Evolutionary conservation across 2,888 invertebrate genomes (phyloP).

Genomic region (Oxycera nigricornis): DNA sequence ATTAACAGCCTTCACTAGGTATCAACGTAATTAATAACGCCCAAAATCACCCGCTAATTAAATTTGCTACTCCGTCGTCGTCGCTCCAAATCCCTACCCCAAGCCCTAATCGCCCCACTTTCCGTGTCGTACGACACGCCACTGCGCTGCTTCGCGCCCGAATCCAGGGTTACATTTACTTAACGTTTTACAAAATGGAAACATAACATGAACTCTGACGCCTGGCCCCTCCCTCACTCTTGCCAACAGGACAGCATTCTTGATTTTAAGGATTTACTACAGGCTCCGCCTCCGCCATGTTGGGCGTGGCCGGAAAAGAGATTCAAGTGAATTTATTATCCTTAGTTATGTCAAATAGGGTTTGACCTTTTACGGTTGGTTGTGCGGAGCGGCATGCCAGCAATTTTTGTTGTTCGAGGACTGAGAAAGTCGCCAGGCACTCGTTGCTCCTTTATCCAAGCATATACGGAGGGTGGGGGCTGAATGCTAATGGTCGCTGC

Average conservation of each 20-base stretch:
- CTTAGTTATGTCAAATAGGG: conserved; percentile 46
- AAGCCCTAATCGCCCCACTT: neutral
- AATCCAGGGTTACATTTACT: conserved; percentile 45
- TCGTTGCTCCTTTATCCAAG: neutral
- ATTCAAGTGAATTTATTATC: conserved; percentile 27
- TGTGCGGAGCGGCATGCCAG: neutral
- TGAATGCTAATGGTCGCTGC: conserved; percentile 34
- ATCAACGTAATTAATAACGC: conserved; percentile 35
- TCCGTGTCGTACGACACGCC: neutral
- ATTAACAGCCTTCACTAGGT: conserved; percentile 26
- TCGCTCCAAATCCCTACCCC: neutral
- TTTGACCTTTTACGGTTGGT: conserved; percentile 47
- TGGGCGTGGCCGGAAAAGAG: conserved; percentile 40
- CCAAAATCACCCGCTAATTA: conserved; percentile 35
- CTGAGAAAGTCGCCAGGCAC: neutral
- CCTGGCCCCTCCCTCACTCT: conserved; percentile 41
- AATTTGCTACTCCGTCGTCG: neutral
- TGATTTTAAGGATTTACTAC: conserved; percentile 40
- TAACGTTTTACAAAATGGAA: conserved; percentile 48
- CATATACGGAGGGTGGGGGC: neutral
- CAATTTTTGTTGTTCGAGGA: neutral
- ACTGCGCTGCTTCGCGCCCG: neutral
- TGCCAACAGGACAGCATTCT: conserved; percentile 39
- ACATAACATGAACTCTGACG: conserved; percentile 48
- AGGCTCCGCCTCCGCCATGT: conserved; percentile 41